phyloP scores from a whole-genome alignment of 2,113 vertebrate genomes.

The Strix uralensis region DNA sequence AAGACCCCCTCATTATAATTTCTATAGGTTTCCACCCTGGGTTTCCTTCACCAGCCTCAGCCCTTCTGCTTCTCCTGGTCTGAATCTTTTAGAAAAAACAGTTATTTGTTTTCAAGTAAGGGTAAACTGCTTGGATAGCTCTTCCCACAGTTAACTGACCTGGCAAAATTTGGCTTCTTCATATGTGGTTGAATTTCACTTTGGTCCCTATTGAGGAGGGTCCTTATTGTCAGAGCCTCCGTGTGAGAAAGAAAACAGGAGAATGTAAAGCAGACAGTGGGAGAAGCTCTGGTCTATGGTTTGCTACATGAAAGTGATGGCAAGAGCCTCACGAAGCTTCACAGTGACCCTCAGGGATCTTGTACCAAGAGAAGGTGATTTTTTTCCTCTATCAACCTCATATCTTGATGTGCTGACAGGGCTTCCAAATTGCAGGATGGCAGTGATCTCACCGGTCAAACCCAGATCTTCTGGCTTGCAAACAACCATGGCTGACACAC shows the following conservation, averaged over 20 bases:
- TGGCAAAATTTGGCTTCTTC: background rate
- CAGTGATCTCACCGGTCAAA: background rate
- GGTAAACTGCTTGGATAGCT: background rate
- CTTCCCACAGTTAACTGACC: background rate
- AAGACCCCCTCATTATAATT: background rate
- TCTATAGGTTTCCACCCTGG: background rate
- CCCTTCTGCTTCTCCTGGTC: background rate
- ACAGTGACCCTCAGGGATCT: background rate
- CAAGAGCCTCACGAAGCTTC: background rate
- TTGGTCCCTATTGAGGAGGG: fast-evolving
- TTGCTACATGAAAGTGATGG: background rate
- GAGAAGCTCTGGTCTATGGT: background rate
- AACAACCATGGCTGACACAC: fast-evolving
- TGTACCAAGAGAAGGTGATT: background rate
- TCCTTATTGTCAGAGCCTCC: background rate
- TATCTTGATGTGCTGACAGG: background rate
- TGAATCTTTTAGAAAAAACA: background rate
- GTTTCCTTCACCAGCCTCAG: background rate
- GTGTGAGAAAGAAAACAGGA: background rate
- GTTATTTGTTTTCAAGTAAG: background rate
- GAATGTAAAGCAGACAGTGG: background rate
- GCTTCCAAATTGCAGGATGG: background rate
- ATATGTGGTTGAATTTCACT: background rate
- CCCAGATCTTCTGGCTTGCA: background rate
- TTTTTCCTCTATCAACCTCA: background rate